Percentiles rank a stretch among this genome's conserved stretches.
Evolutionary conservation across 1,140 invertebrate species (phyloP).

Genomic region (Pollicipes pollicipes): DNA sequence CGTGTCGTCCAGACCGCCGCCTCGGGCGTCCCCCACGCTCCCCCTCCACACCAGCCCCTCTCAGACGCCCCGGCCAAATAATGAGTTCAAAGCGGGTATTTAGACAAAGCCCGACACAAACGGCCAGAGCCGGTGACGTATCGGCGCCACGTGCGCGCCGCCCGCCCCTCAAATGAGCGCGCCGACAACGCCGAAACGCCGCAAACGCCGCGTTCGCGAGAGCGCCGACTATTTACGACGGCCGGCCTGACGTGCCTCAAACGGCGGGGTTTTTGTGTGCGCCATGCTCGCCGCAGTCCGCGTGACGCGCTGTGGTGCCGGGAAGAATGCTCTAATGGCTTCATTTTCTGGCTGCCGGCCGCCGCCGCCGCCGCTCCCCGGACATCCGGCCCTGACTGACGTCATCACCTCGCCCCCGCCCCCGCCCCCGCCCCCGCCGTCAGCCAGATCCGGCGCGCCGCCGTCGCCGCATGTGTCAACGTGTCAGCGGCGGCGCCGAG

Average conservation of each 20-base stretch:
- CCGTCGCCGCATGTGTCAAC: too few relatives aligned
- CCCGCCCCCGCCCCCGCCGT: too few relatives aligned
- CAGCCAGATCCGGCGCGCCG: too few relatives aligned
- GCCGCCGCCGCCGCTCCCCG: too few relatives aligned
- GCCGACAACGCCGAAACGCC: not conserved
- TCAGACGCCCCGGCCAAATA: not conserved
- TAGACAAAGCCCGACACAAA: not conserved
- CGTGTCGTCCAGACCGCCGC: too few relatives aligned
- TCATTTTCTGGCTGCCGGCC: not conserved
- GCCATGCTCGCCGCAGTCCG: not conserved
- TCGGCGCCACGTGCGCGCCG: not conserved
- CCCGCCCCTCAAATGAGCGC: not conserved
- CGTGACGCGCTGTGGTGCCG: not conserved
- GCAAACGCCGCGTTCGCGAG: not conserved
- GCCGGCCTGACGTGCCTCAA: not conserved
- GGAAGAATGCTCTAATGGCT: not conserved
- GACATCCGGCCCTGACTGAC: too few relatives aligned
- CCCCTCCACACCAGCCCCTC: not conserved
- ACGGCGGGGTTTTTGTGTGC: not conserved
- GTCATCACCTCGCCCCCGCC: too few relatives aligned
- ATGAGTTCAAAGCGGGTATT: not conserved
- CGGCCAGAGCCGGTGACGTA: not conserved
- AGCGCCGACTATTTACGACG: not conserved
- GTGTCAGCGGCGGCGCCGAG: too few relatives aligned
- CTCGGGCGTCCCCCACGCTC: not conserved